Conservation (phyloP, 2,113 vertebrate species). For the Phrynocephalus versicolor region DNA sequence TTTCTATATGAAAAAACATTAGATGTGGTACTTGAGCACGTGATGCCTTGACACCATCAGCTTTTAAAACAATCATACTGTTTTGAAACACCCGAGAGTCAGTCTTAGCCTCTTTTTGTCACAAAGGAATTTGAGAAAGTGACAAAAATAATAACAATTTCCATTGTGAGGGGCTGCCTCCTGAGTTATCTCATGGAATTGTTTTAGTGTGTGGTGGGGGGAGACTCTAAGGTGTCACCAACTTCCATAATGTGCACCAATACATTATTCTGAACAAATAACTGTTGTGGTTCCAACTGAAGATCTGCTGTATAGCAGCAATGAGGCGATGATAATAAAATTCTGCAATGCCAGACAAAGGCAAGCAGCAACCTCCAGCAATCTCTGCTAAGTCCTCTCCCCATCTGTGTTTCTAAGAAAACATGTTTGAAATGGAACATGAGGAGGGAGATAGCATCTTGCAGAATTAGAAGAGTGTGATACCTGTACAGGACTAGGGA, state of each 20-base stretch:
- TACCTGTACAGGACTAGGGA: background rate
- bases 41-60: background rate
- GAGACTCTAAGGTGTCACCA: background rate
- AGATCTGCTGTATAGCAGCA: slow-evolving; percentile 13
- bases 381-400: slow-evolving; percentile 4
- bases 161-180: background rate
- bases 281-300: slow-evolving; percentile 41
- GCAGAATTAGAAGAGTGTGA: slow-evolving; percentile 12
- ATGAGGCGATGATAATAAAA: background rate
- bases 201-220: background rate
- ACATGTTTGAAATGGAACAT: background rate
- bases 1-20: background rate
- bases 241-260: slow-evolving; percentile 5
- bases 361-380: background rate
- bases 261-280: slow-evolving; percentile 64
- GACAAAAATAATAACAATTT: background rate
- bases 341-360: rapidly evolving
- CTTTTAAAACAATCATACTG: background rate
- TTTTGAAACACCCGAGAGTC: background rate
- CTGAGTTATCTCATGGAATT: background rate
- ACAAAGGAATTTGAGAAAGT: background rate
- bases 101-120: background rate
- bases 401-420: slow-evolving; percentile 12
- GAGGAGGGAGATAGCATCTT: slow-evolving; percentile 7
- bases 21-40: background rate